Conservation (phyloP, 1,140 invertebrate species). For the Coenobita brevimanus region DNA sequence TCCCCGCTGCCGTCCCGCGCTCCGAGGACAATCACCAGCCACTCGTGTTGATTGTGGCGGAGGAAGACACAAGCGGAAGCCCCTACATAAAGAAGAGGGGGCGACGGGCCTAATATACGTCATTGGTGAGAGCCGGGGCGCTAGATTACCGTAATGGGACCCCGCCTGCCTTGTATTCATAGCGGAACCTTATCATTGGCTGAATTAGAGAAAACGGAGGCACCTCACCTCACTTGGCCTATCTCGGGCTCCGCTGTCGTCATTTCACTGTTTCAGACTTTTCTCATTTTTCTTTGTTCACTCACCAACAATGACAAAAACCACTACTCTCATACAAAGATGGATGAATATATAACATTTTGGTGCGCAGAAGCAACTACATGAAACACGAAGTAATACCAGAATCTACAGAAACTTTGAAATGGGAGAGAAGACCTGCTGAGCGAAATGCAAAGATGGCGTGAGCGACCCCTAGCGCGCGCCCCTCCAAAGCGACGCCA, state of each 20-base stretch:
- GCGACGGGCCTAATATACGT: slow-evolving; percentile 3
- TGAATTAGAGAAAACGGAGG: slow-evolving; percentile 41
- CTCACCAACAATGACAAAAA: too few species aligned
- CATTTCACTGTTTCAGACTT: neutral
- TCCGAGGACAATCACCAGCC: too few species aligned
- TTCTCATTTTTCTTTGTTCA: too few species aligned
- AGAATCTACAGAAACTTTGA: too few species aligned
- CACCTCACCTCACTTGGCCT: slow-evolving; percentile 16
- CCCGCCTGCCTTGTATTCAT: slow-evolving; percentile 45
- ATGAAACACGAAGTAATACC: too few species aligned
- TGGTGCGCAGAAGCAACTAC: too few species aligned
- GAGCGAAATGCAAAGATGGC: neutral
- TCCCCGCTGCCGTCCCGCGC: too few species aligned
- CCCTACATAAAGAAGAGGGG: too few species aligned
- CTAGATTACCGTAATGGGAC: slow-evolving; percentile 49
- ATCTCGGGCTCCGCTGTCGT: neutral
- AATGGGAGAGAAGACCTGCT: neutral
- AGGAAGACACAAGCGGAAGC: too few species aligned
- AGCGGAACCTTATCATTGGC: slow-evolving; percentile 47
- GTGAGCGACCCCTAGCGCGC: neutral
- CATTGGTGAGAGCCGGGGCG: neutral
- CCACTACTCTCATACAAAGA: too few species aligned
- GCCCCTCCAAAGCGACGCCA: neutral
- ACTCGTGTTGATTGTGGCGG: too few species aligned
- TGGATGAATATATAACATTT: too few species aligned